A percentile compares a stretch with the other conserved stretches of the same genome.
Conservation (phyloP, 2,888 invertebrate species). For the Troilus luridus region DNA sequence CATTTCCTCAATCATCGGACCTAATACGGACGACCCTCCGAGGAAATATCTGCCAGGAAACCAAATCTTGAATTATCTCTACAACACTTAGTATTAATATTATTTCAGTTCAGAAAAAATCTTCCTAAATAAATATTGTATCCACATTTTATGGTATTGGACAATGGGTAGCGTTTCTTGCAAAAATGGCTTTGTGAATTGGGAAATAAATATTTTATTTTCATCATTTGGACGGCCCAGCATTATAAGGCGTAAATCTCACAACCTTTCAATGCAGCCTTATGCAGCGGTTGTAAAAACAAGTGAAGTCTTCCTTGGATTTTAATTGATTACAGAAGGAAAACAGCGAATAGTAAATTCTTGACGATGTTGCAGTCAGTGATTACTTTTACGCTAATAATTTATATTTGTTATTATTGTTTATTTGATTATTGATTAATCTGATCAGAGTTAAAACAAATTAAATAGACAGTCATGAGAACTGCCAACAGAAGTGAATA, state of each 20-base stretch:
- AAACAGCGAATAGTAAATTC: not conserved
- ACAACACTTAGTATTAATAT: too few relatives aligned
- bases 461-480: too few relatives aligned
- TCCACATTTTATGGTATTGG: not conserved
- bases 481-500: too few relatives aligned
- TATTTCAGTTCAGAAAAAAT: too few relatives aligned
- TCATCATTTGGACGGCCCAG: not conserved
- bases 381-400: not conserved
- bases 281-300: not conserved
- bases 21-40: too few relatives aligned
- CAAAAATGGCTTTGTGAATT: not conserved
- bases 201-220: not conserved
- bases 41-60: too few relatives aligned
- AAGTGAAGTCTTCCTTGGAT: slow-evolving; percentile 2
- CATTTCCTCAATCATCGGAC: too few relatives aligned
- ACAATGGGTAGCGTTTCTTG: not conserved
- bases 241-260: not conserved
- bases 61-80: too few relatives aligned
- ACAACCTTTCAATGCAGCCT: not conserved
- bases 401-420: not conserved
- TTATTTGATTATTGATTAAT: too few relatives aligned
- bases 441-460: too few relatives aligned
- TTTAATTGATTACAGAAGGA: not conserved
- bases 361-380: not conserved
- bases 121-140: too few relatives aligned